These are phyloP conservation scores for Phataginus tetradactyla DNA, from an alignment of 2,797 vertebrate species.

Conservation along the genomic window DNA sequence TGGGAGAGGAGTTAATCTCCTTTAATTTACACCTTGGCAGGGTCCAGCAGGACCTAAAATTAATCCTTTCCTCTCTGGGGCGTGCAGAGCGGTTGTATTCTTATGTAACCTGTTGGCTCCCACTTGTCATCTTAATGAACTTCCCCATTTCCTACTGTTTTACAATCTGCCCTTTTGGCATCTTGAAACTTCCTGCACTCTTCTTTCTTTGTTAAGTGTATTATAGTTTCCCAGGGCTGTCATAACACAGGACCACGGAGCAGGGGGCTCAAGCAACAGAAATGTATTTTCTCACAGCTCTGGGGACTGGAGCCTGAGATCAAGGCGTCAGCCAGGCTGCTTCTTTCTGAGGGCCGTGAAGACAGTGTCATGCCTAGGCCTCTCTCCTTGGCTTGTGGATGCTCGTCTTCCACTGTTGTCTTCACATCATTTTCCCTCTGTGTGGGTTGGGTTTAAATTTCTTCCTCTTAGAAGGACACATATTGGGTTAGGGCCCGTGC, in stretches of 20 bases:
- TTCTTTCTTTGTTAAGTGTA: background rate
- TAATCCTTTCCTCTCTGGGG: slow-evolving; percentile 66
- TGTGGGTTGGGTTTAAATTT: background rate
- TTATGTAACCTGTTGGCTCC: slow-evolving; percentile 73
- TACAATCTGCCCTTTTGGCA: slow-evolving; percentile 75
- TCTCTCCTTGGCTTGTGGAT: background rate
- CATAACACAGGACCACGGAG: background rate
- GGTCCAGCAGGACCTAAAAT: slow-evolving; percentile 71
- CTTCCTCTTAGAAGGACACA: background rate
- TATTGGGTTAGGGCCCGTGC: background rate
- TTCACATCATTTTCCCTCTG: background rate
- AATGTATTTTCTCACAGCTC: background rate
- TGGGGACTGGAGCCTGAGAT: background rate
- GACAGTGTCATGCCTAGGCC: background rate
- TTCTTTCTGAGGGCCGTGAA: background rate
- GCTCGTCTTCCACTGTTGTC: background rate
- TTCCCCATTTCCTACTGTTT: slow-evolving; percentile 74
- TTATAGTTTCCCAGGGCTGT: slow-evolving; percentile 35
- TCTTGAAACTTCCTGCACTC: slow-evolving; percentile 46
- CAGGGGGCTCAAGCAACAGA: background rate
- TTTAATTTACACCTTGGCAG: slow-evolving; percentile 73
- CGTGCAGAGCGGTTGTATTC: slow-evolving; percentile 57
- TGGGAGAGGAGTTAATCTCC: slow-evolving; percentile 50
- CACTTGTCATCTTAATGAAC: slow-evolving; percentile 70
- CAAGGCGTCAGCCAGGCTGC: background rate